These are phyloP conservation scores for Centruroides sculpturatus DNA, from an alignment of 1,140 invertebrate species.

Conservation along the genomic window DNA sequence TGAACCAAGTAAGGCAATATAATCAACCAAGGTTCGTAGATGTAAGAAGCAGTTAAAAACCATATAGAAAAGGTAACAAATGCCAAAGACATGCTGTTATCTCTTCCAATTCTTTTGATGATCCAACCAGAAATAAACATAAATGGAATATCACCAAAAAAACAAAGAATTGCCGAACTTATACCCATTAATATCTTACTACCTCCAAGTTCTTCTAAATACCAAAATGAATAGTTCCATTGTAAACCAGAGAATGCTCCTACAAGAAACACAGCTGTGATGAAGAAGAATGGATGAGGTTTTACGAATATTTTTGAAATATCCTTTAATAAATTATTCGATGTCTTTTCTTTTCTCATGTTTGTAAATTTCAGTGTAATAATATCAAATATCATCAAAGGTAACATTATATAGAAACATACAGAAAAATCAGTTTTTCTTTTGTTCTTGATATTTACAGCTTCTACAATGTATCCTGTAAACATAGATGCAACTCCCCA, in stretches of 20 bases:
- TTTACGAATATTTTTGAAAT: not conserved
- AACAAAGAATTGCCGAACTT: slow-evolving; percentile 28
- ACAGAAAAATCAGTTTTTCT: too few species aligned
- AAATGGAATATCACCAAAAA: slow-evolving; percentile 75
- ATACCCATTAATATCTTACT: slow-evolving; percentile 59
- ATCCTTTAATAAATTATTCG: slow-evolving; percentile 2
- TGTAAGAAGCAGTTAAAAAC: slow-evolving; percentile 62
- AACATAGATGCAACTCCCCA: not conserved
- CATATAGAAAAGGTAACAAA: slow-evolving; percentile 54
- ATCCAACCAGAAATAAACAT: slow-evolving; percentile 70
- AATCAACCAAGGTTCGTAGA: slow-evolving; percentile 55
- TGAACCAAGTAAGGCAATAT: slow-evolving; percentile 70
- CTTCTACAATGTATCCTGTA: too few species aligned
- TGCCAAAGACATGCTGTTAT: slow-evolving; percentile 59
- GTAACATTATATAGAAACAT: too few species aligned
- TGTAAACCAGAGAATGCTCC: slow-evolving; percentile 69
- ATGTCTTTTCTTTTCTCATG: too few species aligned
- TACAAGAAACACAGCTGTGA: slow-evolving; percentile 55
- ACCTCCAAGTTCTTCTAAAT: slow-evolving; percentile 19
- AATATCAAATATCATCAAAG: too few species aligned
- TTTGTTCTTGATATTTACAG: too few species aligned
- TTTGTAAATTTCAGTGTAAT: too few species aligned
- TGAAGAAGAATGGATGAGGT: not conserved
- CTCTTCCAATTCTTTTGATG: slow-evolving; percentile 63
- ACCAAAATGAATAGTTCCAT: slow-evolving; percentile 62